phyloP scores from a whole-genome alignment of 2,113 vertebrate genomes.

The Capreolus pygargus region DNA sequence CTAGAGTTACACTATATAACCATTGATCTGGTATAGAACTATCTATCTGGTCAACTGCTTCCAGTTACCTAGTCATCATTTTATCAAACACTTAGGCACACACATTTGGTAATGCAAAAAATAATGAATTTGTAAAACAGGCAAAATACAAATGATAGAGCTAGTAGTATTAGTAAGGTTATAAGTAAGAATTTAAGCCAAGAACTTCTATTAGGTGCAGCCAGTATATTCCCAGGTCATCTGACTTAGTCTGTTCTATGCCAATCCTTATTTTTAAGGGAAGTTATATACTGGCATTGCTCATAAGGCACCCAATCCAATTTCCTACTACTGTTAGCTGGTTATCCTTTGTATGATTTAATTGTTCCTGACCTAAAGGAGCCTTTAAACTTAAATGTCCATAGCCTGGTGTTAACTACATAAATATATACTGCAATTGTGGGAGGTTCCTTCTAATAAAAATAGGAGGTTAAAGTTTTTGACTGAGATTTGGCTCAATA shows the following conservation, averaged over 20 bases:
- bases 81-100: neutral
- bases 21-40: neutral
- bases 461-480: neutral
- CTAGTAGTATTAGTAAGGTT: neutral
- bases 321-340: neutral
- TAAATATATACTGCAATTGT: neutral
- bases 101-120: neutral
- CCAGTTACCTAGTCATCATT: neutral
- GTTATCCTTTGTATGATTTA: neutral
- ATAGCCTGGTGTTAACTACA: neutral
- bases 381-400: neutral
- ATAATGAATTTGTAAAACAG: neutral
- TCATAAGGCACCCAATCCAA: neutral
- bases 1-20: neutral
- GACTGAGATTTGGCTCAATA: neutral
- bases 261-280: neutral
- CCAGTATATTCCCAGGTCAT: neutral
- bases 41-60: neutral
- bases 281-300: neutral
- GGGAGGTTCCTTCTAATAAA: neutral
- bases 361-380: neutral
- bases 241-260: neutral
- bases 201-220: neutral
- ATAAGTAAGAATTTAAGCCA: neutral
- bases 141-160: neutral